A percentile compares a stretch with the other conserved stretches of the same genome.
These are phyloP conservation scores for Sakesphorus luctuosus DNA, from an alignment of 2,113 vertebrate genomes.

Conservation along the genomic window DNA sequence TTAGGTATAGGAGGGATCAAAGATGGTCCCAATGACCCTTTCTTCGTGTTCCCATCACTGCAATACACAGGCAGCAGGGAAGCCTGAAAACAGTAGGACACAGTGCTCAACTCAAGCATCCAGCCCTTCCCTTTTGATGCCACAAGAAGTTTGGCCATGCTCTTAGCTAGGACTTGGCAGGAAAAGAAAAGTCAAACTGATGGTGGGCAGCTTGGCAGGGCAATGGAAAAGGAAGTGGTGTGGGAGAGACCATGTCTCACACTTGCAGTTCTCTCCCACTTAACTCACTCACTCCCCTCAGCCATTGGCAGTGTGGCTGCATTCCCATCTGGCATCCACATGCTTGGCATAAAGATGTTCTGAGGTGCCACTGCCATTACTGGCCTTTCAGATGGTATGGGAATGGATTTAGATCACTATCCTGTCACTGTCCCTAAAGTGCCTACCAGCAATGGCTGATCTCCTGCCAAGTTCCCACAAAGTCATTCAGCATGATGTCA, in stretches of 20 bases:
- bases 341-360: not conserved
- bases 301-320: not conserved
- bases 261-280: not conserved
- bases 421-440: not conserved
- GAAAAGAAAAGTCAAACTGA: not conserved
- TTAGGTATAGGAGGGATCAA: constrained; percentile 48
- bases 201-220: not conserved
- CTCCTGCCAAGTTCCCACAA: not conserved
- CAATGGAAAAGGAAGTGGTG: not conserved
- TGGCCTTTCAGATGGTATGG: not conserved
- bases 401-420: not conserved
- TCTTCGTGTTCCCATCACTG: not conserved
- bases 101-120: not conserved
- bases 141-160: not conserved
- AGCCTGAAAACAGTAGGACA: constrained; percentile 7
- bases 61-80: not conserved
- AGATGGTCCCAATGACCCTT: not conserved
- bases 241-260: not conserved
- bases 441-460: not conserved
- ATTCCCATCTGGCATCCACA: not conserved
- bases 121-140: not conserved
- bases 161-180: not conserved
- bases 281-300: not conserved
- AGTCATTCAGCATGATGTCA: not conserved
- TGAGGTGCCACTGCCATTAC: not conserved